Evolutionary conservation across 2,113 vertebrate species (phyloP).

Genomic region (Anarhynchus alexandrinus): DNA sequence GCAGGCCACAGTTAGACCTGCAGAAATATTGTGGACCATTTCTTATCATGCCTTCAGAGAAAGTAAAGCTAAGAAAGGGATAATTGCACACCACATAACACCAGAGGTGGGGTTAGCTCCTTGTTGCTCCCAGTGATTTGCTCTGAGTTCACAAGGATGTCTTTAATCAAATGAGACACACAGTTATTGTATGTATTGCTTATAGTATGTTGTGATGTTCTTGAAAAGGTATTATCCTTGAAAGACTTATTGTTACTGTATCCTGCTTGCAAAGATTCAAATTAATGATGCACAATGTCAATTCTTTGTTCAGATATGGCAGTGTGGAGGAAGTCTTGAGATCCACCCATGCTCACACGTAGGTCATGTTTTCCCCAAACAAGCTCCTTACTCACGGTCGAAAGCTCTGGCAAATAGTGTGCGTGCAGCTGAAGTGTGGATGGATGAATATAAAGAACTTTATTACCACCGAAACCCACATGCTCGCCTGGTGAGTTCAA

Average conservation of each 20-base stretch:
- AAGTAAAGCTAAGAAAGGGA: background rate
- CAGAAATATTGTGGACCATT: background rate
- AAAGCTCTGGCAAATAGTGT: slow-evolving; percentile 96
- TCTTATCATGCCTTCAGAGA: background rate
- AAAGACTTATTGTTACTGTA: background rate
- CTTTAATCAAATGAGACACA: background rate
- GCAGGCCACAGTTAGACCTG: background rate
- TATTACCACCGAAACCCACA: slow-evolving; percentile 94
- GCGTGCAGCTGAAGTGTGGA: slow-evolving; percentile 95
- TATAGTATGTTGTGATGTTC: background rate
- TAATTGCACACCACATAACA: background rate
- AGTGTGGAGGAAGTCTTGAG: slow-evolving; percentile 94
- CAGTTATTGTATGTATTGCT: background rate
- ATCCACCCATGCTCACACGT: slow-evolving; percentile 96
- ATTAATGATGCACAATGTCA: background rate
- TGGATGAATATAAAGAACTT: slow-evolving; percentile 92
- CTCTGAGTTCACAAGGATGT: background rate
- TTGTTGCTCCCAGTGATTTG: background rate
- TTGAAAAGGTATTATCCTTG: background rate
- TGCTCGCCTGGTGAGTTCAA: slow-evolving; percentile 85
- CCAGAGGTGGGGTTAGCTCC: background rate
- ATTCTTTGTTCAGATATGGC: slow-evolving; percentile 88
- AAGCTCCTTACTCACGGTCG: slow-evolving; percentile 91
- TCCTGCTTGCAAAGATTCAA: background rate
- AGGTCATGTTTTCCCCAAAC: slow-evolving; percentile 94